Evolutionary conservation across 2,888 invertebrate genomes (phyloP).

Genomic region (Yponomeuta cagnagella): DNA sequence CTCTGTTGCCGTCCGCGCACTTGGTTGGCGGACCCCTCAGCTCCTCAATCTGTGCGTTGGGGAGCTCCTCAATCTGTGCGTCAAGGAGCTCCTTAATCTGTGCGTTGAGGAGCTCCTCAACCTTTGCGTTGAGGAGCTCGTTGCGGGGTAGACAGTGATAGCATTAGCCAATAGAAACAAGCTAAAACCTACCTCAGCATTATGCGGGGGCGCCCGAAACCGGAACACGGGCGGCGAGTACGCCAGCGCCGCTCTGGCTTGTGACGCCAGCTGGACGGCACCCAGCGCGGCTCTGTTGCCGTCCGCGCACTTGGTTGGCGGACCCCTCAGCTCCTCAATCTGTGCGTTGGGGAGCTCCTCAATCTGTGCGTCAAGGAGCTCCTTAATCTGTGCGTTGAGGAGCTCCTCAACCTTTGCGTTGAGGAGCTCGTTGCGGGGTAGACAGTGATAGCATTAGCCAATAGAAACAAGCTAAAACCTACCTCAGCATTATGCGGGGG

Average conservation of each 20-base stretch:
- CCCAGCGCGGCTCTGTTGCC: constrained; percentile 58
- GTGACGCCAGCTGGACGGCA: constrained; percentile 49
- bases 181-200: constrained; percentile 48
- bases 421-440: constrained; percentile 96
- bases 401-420: constrained; percentile 77
- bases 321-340: constrained; percentile 65
- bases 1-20: constrained; percentile 54
- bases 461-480: constrained; percentile 24
- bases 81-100: no score
- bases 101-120: no score
- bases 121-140: no score
- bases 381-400: constrained; percentile 74
- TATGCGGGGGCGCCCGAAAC: no score
- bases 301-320: constrained; percentile 57
- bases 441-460: constrained; percentile 81
- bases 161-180: no score
- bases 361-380: constrained; percentile 73
- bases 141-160: no score
- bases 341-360: constrained; percentile 87
- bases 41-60: no score
- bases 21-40: constrained; percentile 60
- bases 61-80: no score
- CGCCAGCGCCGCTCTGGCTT: constrained; percentile 49
- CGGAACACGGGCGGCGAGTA: constrained; percentile 37
- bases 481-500: constrained; percentile 56